Evolutionary conservation across 92 coral and sea anemone genomes (phyloP), one percentile per base, ranked within the genome.

Genomic region (Parazoanthus atlanticus): DNA sequence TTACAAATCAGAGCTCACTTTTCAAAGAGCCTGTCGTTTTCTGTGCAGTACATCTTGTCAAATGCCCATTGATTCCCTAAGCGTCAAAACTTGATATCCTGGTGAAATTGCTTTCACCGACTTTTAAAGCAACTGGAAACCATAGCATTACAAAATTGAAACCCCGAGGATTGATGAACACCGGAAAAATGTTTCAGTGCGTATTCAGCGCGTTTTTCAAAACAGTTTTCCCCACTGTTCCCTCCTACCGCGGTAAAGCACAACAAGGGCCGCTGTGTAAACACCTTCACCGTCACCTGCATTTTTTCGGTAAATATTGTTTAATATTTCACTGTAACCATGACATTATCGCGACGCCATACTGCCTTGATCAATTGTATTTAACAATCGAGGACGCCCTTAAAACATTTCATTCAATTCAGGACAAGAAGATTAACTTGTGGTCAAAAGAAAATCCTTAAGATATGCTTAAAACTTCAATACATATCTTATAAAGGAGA

Each of bases 221-320:
- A 66, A 82, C 43, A 33, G n/a, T 64, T n/a, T 3, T 19, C 26
- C 66, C 82, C 13, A 29, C 66, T 78, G 64, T 26, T 49, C 30
- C 9, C 74, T 21, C 86, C 86, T 3, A 41, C 54, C 43, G 76
- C 47, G n/a, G 73, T 23, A 31, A 38, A 82, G 7, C 73, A 13
- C 32, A 58, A 82, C 28, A 82, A 28, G 25, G 58, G 54, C 49
- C 86, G 30, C 73, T 36, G 28, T 16, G 49, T 82, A 82, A 65
- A 82, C 86, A 82, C 36, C 25, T 23, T 1, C 5, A 34, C 46
- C 15, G 23, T 61, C 86, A 82, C 86, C 86, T 82, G 86, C 86
- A 32, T n/a, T 82, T 56, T 65, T 38, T 36, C 19, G 29, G 86
- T 82, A 66, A 82, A 82, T 82, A 82, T 61, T 82, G 76, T 65